Evolutionary conservation across 2,797 vertebrate species (phyloP).

Genomic region (Salmo trutta): DNA sequence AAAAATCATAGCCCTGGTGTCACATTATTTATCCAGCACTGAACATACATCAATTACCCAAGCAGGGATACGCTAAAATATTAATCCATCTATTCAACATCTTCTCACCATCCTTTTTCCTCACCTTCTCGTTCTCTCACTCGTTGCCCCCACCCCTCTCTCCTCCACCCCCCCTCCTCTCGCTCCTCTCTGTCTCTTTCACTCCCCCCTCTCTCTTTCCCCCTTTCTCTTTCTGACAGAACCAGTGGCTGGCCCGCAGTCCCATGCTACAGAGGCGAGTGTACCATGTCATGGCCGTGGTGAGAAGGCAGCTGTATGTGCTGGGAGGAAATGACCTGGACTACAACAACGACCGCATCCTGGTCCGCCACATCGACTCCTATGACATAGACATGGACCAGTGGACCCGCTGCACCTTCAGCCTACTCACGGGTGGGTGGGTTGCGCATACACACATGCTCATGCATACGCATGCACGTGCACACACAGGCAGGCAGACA

Average conservation of each 20-base stretch:
- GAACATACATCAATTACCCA: slow-evolving; percentile 73
- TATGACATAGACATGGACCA: slow-evolving; percentile 92
- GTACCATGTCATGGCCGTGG: slow-evolving; percentile 95
- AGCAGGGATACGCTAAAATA: slow-evolving; percentile 69
- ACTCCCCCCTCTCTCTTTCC: slow-evolving; percentile 34
- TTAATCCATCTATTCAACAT: slow-evolving; percentile 55
- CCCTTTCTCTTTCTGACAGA: slow-evolving; percentile 74
- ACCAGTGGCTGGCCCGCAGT: slow-evolving; percentile 91
- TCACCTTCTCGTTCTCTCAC: slow-evolving; percentile 25
- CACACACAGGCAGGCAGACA: background rate
- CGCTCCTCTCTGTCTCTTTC: background rate
- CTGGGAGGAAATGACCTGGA: slow-evolving; percentile 94
- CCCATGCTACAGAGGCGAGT: slow-evolving; percentile 95
- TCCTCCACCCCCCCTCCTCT: slow-evolving; percentile 32
- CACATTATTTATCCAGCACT: slow-evolving; percentile 73
- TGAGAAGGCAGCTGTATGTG: slow-evolving; percentile 90
- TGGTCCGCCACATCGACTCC: slow-evolving; percentile 94
- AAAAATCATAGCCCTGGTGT: slow-evolving; percentile 68
- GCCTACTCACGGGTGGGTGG: slow-evolving; percentile 87
- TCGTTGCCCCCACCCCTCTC: slow-evolving; percentile 39
- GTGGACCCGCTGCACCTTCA: slow-evolving; percentile 94
- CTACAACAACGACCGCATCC: slow-evolving; percentile 95
- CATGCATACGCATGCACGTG: background rate
- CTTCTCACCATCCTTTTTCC: slow-evolving; percentile 50
- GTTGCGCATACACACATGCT: background rate